Evolutionary conservation across 2,888 invertebrate species (phyloP).

Genomic region (Melikaiella ostensackeni): DNA sequence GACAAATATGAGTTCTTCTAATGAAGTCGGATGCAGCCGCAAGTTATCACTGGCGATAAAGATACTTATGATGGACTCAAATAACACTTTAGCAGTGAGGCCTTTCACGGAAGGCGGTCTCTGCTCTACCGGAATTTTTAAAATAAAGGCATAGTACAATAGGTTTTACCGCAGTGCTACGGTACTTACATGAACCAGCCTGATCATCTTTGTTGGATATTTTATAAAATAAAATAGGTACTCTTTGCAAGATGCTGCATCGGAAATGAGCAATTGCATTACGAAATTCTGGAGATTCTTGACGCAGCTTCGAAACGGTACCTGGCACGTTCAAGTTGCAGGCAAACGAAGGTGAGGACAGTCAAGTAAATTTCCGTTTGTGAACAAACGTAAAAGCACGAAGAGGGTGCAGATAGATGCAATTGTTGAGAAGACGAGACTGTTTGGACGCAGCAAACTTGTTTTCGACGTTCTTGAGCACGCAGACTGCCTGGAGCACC

Average conservation of each 20-base stretch:
- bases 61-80: no score
- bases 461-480: constrained; percentile 50
- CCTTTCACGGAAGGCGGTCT: no score
- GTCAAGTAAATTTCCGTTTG: constrained; percentile 9
- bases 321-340: neutral
- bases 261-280: neutral
- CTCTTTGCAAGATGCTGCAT: neutral
- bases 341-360: constrained; percentile 20
- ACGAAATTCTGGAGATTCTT: neutral
- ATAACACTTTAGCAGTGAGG: no score
- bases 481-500: constrained; percentile 22
- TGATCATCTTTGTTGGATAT: no score
- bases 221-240: no score
- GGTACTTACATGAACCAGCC: no score
- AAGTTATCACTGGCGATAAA: no score
- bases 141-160: no score
- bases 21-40: no score
- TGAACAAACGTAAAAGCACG: constrained; percentile 9
- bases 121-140: no score
- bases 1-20: no score
- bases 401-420: constrained; percentile 43
- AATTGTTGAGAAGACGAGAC: constrained; percentile 48
- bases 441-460: constrained; percentile 57
- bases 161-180: no score
- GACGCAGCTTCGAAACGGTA: neutral